Percentiles rank a stretch among this genome's conserved stretches.
These are phyloP conservation scores for Sinhomidia bicolor DNA, from an alignment of 2,888 invertebrate genomes.

Conservation along the genomic window DNA sequence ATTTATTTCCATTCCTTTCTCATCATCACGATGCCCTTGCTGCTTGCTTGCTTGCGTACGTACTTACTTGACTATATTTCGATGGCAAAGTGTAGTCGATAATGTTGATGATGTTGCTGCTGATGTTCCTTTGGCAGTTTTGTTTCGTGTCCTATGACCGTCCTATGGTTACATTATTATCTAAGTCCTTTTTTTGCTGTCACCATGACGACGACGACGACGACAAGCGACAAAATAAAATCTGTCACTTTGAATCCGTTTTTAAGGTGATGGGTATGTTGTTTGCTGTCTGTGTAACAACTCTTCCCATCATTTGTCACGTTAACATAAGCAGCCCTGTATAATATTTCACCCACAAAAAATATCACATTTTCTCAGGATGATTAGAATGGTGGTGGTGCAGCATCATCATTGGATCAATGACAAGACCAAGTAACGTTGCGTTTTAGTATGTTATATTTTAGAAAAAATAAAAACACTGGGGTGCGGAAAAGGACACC, in stretches of 20 bases:
- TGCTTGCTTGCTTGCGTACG: too few species aligned
- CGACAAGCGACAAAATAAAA: neutral
- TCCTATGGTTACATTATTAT: too few species aligned
- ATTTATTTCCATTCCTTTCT: neutral
- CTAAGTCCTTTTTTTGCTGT: too few species aligned
- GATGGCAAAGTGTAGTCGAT: too few species aligned
- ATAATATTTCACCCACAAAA: neutral
- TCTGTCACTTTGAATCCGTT: neutral
- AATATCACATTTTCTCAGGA: too few species aligned
- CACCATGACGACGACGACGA: neutral
- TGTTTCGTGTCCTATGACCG: neutral
- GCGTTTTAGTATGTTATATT: neutral
- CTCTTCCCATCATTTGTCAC: neutral
- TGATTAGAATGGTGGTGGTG: too few species aligned
- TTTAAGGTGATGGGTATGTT: neutral
- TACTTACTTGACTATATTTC: too few species aligned
- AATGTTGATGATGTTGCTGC: too few species aligned
- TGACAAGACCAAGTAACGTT: neutral
- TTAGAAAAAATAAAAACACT: neutral
- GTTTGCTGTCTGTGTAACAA: slow-evolving; percentile 15
- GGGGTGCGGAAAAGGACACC: neutral
- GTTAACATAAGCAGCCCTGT: too few species aligned
- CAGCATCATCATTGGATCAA: too few species aligned
- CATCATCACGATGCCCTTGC: neutral
- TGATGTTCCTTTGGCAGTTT: neutral